Percentiles rank a stretch among this genome's conserved stretches.
phyloP scores from a whole-genome alignment of 2,797 vertebrate species.

The Oceanodroma leucorhoa region DNA sequence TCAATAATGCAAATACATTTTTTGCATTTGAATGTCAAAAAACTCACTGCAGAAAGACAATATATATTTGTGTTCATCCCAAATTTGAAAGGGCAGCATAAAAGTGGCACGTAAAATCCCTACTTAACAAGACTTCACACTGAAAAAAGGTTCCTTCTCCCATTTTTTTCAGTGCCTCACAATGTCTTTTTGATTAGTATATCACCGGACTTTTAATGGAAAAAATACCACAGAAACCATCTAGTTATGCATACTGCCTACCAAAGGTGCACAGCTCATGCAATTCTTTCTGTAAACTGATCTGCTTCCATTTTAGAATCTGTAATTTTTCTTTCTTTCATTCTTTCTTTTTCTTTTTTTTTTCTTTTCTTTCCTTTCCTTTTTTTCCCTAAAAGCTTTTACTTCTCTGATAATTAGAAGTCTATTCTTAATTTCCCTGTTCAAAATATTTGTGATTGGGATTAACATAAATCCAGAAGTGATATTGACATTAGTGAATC shows the following conservation, averaged over 20 bases:
- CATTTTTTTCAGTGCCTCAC: not conserved
- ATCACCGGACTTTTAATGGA: not conserved
- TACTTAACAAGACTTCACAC: not conserved
- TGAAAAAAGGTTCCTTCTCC: not conserved
- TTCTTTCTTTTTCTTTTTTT: too few species aligned
- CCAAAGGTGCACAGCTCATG: not conserved
- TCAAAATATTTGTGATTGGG: not conserved
- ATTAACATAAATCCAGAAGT: not conserved
- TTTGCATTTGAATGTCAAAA: not conserved
- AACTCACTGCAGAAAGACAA: not conserved
- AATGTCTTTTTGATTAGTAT: not conserved
- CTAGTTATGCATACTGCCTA: not conserved
- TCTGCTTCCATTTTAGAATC: not conserved
- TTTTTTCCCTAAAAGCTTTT: not conserved
- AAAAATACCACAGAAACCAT: not conserved
- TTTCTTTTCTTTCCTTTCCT: too few species aligned
- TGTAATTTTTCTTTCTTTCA: accelerated
- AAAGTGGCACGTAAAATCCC: not conserved
- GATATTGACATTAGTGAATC: not conserved
- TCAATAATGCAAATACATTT: not conserved
- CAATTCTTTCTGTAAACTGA: not conserved
- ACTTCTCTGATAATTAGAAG: not conserved
- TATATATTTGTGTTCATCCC: accelerated
- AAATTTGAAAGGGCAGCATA: not conserved
- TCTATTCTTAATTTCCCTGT: not conserved